Conservation (phyloP, 2,797 vertebrate genomes). For the Lepus oiostolus region DNA sequence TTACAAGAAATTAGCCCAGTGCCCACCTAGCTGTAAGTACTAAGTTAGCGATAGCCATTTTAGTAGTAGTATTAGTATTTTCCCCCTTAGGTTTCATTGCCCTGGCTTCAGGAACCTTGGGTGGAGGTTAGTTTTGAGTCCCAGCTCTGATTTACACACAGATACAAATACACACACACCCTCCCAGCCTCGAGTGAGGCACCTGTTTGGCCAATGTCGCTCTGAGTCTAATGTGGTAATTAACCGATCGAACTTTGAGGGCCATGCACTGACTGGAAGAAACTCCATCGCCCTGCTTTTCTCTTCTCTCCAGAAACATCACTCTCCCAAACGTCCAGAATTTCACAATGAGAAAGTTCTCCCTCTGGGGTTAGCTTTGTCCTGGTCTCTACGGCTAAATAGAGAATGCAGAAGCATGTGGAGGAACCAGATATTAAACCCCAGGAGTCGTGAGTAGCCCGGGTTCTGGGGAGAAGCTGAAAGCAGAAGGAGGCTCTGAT, state of each 20-base stretch:
- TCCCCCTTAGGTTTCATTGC: constrained; percentile 37
- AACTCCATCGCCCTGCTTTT: neutral
- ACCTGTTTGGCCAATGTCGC: neutral
- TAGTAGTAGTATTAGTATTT: neutral
- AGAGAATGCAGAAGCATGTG: neutral
- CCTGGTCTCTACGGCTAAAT: neutral
- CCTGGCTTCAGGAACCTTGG: neutral
- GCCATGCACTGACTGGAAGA: accelerated
- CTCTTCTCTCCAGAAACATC: neutral
- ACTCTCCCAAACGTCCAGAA: neutral
- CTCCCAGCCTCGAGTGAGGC: neutral
- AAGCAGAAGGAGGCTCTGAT: neutral
- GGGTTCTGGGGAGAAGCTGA: neutral
- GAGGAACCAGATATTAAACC: neutral
- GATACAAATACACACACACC: neutral
- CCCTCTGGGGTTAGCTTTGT: no score
- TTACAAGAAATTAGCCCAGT: neutral
- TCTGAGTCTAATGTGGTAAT: neutral
- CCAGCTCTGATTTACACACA: neutral
- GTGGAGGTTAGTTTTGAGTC: neutral
- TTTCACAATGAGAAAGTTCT: neutral
- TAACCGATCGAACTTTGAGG: neutral
- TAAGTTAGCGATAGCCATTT: neutral
- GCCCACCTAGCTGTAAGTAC: neutral
- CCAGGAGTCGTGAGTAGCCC: neutral